Evolutionary conservation across 2,113 vertebrate genomes (phyloP).

Genomic region (Daphoenositta chrysoptera): DNA sequence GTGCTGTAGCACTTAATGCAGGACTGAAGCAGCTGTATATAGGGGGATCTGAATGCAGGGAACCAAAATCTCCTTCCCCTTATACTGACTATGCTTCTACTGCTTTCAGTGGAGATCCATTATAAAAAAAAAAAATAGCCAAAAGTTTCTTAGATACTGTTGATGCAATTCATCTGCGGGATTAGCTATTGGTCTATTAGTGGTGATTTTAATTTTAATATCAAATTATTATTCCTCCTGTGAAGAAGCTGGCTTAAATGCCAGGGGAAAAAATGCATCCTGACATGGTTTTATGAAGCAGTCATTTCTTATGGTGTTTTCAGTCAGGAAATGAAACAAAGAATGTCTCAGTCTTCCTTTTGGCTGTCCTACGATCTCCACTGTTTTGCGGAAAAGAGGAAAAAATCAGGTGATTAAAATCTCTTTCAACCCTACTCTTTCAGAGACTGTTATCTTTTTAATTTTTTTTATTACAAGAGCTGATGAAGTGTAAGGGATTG

Average conservation of each 20-base stretch:
- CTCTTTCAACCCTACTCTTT: neutral
- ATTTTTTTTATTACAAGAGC: neutral
- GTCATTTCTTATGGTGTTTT: neutral
- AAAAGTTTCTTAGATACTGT: neutral
- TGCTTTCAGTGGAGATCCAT: neutral
- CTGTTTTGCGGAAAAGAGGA: neutral
- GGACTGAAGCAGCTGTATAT: neutral
- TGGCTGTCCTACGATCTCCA: neutral
- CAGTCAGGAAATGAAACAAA: neutral
- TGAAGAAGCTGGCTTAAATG: neutral
- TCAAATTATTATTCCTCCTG: neutral
- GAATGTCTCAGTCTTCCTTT: neutral
- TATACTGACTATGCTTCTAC: neutral
- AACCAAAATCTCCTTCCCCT: neutral
- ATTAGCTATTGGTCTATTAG: neutral
- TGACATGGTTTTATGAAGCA: neutral
- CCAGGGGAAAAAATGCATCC: neutral
- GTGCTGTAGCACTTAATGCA: neutral
- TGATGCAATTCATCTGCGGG: neutral
- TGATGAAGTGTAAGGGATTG: neutral
- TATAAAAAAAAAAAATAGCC: neutral
- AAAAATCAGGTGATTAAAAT: neutral
- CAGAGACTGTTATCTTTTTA: neutral
- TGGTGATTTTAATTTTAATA: neutral
- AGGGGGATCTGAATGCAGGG: neutral